A percentile compares a stretch with the other conserved stretches of the same genome.
phyloP scores from a whole-genome alignment of 2,113 vertebrate genomes.

The Ondatra zibethicus region DNA sequence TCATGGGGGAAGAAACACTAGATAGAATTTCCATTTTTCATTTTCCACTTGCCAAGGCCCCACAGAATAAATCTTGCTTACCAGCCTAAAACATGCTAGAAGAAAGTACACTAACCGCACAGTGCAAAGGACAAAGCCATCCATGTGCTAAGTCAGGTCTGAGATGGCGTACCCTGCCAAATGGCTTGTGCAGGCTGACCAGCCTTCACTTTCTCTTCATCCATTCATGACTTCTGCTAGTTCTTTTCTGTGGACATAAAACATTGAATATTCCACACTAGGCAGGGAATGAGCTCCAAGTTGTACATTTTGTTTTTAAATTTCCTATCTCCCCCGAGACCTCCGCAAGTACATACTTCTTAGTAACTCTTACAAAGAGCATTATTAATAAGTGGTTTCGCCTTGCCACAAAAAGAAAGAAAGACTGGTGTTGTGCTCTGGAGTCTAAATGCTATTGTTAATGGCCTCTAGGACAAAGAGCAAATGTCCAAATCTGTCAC shows the following conservation, averaged over 20 bases:
- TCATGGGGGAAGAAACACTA: background rate
- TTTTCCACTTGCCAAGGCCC: background rate
- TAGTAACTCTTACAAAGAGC: background rate
- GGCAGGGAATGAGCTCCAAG: background rate
- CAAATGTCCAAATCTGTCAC: too few species aligned
- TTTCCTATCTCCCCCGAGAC: background rate
- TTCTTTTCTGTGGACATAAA: background rate
- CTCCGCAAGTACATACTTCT: background rate
- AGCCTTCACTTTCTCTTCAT: background rate
- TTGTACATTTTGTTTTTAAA: background rate
- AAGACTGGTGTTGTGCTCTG: background rate
- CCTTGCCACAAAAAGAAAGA: background rate
- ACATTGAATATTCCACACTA: background rate
- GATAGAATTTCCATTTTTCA: background rate
- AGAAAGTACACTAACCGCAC: background rate
- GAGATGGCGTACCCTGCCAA: background rate
- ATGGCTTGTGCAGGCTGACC: background rate
- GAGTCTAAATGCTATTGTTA: too few species aligned
- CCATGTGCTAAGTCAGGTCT: background rate
- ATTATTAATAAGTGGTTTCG: background rate
- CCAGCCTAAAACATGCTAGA: background rate
- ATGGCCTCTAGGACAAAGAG: too few species aligned
- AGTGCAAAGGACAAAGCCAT: background rate
- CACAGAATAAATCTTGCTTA: background rate
- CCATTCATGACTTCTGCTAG: background rate